These are phyloP conservation scores for Brachyhypopomus gauderio DNA, from an alignment of 2,113 vertebrate species.

Conservation along the genomic window DNA sequence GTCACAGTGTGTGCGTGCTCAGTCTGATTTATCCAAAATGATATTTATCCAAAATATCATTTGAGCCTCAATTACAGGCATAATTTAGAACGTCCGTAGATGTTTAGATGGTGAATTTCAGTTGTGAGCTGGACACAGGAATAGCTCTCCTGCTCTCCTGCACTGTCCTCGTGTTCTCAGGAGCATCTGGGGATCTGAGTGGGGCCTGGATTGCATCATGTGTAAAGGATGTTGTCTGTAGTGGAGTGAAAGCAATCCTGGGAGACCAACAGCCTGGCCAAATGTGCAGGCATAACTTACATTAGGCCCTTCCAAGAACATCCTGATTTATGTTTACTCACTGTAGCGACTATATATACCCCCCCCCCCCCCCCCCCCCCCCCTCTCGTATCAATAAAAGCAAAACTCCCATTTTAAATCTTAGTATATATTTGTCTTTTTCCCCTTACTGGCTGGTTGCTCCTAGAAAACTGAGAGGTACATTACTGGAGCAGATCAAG, in stretches of 20 bases:
- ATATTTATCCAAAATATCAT: slow-evolving; percentile 18
- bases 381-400: slow-evolving; percentile 70
- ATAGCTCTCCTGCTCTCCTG: background rate
- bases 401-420: slow-evolving; percentile 57
- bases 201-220: slow-evolving; percentile 57
- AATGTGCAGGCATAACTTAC: slow-evolving; percentile 47
- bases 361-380: no score
- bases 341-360: slow-evolving; percentile 62
- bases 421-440: slow-evolving; percentile 48
- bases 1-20: slow-evolving; percentile 13
- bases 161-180: no score
- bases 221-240: slow-evolving; percentile 43
- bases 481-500: slow-evolving; percentile 9
- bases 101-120: background rate
- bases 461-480: slow-evolving; percentile 39
- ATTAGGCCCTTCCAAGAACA: slow-evolving; percentile 63
- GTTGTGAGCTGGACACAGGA: background rate
- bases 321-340: slow-evolving; percentile 72
- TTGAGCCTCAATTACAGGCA: slow-evolving; percentile 7
- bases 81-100: background rate
- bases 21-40: slow-evolving; percentile 15
- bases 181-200: no score
- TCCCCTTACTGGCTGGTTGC: slow-evolving; percentile 39
- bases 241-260: slow-evolving; percentile 48
- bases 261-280: slow-evolving; percentile 59